Base-by-base conservation (phyloP, 2,797 vertebrate genomes). In the Gallinago nigripennis region DNA sequence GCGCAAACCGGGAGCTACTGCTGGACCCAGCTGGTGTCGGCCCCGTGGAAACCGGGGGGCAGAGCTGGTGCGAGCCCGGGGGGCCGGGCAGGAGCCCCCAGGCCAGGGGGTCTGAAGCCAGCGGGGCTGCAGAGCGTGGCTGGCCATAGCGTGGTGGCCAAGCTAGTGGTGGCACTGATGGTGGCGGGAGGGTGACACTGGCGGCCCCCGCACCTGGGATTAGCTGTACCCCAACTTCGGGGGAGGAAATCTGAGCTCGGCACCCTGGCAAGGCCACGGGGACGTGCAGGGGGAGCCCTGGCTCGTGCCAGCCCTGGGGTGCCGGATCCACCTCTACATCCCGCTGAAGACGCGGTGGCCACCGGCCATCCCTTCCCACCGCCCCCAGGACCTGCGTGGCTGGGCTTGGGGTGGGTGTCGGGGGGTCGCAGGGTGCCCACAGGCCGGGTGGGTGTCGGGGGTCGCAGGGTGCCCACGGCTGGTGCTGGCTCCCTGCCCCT, bases 191-290 rank as follows among this genome's bases (percentile, higher is more conserved):
- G 64, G 66, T 37, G 90, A 58, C 30, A 23, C 7, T 30, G 50
- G 54, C 82, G 8, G 78, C 95, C 92, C 91, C 92, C 91, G 85
- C 92, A 91, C 1, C 12, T 18, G 65, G 92, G 90, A 95, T 94
- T 94, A 94, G 65, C 92, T 65, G 92, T 93, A 69, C 91, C 88
- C 72, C 77, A 48, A 54, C 41, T 69, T 63, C 65, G 85, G 65
- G 82, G 95, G 82, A 86, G 85, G 93, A 91, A 94, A 94, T 56
- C 56, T 25, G 84, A 95, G 51, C 65, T 4, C 56, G 19, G 6
- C n/a, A 27, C 51, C 31, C 73, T 3, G 19, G 19, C 81, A 94
- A 95, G 95, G 95, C 88, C 90, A 30, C 31, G 23, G 72, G n/a
- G 51, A 8, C 27, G 35, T 8, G 7, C 2, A 17, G 45, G 37